phyloP scores from a whole-genome alignment of 92 coral and sea anemone genomes.

The Actinostola sp. region DNA sequence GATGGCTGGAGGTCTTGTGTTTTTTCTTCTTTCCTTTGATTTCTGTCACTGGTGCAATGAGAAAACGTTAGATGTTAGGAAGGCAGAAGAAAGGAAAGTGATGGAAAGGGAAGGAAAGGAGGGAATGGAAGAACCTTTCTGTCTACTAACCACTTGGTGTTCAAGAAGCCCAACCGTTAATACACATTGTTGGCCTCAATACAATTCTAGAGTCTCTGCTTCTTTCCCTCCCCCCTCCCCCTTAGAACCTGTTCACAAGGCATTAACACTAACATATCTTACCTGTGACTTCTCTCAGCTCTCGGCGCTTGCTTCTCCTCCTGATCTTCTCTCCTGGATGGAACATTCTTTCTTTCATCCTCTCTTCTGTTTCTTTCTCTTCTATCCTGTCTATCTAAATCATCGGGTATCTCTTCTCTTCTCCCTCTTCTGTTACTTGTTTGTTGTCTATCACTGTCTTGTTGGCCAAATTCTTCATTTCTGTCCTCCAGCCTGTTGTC shows the following conservation, averaged over 20 bases:
- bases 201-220: no score
- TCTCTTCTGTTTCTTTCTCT: slow-evolving; percentile 22
- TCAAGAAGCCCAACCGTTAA: no score
- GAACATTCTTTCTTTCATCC: neutral
- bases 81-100: no score
- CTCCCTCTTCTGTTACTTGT: slow-evolving; percentile 21
- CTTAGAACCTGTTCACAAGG: no score
- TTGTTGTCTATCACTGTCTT: slow-evolving; percentile 14
- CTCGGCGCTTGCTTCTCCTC: neutral
- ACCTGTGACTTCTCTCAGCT: slow-evolving; percentile 11
- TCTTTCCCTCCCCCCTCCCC: no score
- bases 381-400: slow-evolving; percentile 13
- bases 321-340: slow-evolving; percentile 18
- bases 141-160: no score
- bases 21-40: slow-evolving; percentile 15
- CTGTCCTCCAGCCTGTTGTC: slow-evolving; percentile 16
- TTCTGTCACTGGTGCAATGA: slow-evolving; percentile 4
- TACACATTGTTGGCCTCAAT: no score
- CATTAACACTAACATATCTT: no score
- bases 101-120: no score
- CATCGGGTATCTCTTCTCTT: slow-evolving; percentile 2
- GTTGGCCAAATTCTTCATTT: slow-evolving; percentile 1
- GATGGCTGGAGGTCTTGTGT: slow-evolving; percentile 21
- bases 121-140: no score
- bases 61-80: neutral